A percentile compares a stretch with the other conserved stretches of the same genome.
Conservation (phyloP, 2,888 invertebrate genomes). For the Fabriciana adippe region DNA sequence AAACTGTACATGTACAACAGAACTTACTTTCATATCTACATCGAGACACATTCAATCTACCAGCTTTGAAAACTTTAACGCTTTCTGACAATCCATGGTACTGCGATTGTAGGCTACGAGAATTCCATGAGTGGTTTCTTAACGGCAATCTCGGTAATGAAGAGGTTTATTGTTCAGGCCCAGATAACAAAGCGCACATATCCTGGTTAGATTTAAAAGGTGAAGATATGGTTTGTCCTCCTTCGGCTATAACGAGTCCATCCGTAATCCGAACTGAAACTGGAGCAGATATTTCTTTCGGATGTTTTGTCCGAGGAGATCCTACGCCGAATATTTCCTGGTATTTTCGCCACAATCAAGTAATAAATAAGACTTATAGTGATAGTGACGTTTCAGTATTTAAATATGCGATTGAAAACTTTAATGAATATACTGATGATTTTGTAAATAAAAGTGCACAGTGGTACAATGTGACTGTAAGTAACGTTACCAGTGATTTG, state of each 20-base stretch:
- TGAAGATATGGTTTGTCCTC: conserved; percentile 90
- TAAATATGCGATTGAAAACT: conserved; percentile 58
- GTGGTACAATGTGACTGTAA: conserved; percentile 92
- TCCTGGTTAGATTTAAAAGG: conserved; percentile 89
- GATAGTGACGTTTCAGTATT: conserved; percentile 63
- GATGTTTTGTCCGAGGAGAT: conserved; percentile 90
- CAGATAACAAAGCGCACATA: conserved; percentile 84
- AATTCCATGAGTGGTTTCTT: conserved; percentile 92
- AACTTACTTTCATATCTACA: conserved; percentile 88
- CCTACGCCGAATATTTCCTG: conserved; percentile 91
- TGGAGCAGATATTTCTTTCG: conserved; percentile 91
- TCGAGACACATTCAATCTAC: conserved; percentile 71
- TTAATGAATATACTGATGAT: conserved; percentile 68
- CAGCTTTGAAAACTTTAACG: conserved; percentile 87
- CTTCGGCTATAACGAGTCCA: conserved; percentile 84
- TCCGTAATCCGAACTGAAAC: conserved; percentile 86
- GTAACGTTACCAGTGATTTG: conserved; percentile 90
- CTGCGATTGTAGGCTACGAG: conserved; percentile 92
- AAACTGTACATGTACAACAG: conserved; percentile 91
- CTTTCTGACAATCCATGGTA: conserved; percentile 94
- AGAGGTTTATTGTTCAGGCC: conserved; percentile 87
- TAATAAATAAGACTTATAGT: conserved; percentile 60
- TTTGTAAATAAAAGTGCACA: conserved; percentile 75
- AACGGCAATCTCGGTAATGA: conserved; percentile 89
- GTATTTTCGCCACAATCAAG: conserved; percentile 86